A percentile compares a stretch with the other conserved stretches of the same genome.
Conservation (phyloP, 2,888 invertebrate genomes). For the Acrobasis consociella region DNA sequence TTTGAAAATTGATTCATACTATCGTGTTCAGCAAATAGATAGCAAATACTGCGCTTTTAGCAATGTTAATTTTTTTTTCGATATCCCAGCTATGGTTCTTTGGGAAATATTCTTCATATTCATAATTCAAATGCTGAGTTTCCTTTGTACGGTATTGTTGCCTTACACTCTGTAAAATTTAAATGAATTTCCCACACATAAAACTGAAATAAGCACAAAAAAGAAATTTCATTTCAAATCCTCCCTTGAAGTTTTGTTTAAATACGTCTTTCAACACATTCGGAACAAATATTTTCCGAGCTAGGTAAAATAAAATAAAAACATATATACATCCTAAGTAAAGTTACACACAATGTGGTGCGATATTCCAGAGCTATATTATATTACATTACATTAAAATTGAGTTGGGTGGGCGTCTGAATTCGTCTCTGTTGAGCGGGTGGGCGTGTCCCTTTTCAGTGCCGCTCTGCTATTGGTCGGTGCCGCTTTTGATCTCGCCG, state of each 20-base stretch:
- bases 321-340: not conserved
- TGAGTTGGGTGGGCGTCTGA: slow-evolving; percentile 38
- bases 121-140: too few species aligned
- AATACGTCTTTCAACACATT: not conserved
- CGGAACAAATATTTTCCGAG: not conserved
- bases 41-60: too few species aligned
- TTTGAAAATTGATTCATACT: too few species aligned
- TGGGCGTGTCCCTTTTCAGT: slow-evolving; percentile 78
- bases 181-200: not conserved
- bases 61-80: too few species aligned
- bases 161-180: too few species aligned
- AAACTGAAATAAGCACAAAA: not conserved
- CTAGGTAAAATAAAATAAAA: not conserved
- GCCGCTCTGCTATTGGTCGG: slow-evolving; percentile 60
- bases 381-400: slow-evolving; percentile 9
- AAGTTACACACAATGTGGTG: slow-evolving; percentile 3
- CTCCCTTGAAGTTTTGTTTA: slow-evolving; percentile 20
- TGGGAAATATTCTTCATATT: too few species aligned
- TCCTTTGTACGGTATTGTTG: too few species aligned
- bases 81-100: too few species aligned
- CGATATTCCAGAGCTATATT: not conserved
- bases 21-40: too few species aligned
- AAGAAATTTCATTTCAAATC: not conserved
- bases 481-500: slow-evolving; percentile 52
- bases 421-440: slow-evolving; percentile 72